These are phyloP conservation scores for Cheirogaleus major DNA, from an alignment of 2,797 vertebrate species.

Conservation along the genomic window DNA sequence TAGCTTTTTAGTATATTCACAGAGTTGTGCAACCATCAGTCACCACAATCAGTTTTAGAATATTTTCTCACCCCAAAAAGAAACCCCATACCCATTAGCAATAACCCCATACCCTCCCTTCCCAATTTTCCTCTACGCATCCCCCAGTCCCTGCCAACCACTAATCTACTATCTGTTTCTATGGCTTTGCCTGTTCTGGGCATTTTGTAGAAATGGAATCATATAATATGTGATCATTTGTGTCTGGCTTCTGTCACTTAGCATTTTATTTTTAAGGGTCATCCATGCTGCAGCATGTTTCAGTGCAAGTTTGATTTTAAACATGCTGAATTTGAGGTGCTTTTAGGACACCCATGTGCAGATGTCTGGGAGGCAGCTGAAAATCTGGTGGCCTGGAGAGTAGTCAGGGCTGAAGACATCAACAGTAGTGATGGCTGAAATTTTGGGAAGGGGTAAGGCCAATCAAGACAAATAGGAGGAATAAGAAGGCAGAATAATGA, in stretches of 20 bases:
- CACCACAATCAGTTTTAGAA: constrained; percentile 13
- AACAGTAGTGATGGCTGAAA: neutral
- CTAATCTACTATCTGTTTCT: neutral
- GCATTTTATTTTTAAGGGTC: neutral
- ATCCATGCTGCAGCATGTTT: neutral
- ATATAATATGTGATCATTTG: neutral
- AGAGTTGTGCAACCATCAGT: constrained; percentile 4
- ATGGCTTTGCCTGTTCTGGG: neutral
- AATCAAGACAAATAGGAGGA: neutral
- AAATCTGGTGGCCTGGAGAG: neutral
- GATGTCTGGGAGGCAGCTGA: neutral
- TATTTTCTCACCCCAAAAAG: neutral
- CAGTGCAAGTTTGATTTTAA: neutral
- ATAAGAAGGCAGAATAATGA: neutral
- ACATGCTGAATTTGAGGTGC: neutral
- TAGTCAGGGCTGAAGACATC: neutral
- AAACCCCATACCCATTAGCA: neutral
- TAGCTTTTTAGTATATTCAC: neutral
- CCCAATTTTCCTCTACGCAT: neutral
- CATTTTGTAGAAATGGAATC: neutral
- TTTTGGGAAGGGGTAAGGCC: neutral
- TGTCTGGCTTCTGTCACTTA: constrained; percentile 12
- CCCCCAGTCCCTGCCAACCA: neutral
- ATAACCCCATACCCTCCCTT: neutral
- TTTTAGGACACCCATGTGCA: neutral